Conservation (phyloP, 2,113 vertebrate species). For the Cynocephalus volans region DNA sequence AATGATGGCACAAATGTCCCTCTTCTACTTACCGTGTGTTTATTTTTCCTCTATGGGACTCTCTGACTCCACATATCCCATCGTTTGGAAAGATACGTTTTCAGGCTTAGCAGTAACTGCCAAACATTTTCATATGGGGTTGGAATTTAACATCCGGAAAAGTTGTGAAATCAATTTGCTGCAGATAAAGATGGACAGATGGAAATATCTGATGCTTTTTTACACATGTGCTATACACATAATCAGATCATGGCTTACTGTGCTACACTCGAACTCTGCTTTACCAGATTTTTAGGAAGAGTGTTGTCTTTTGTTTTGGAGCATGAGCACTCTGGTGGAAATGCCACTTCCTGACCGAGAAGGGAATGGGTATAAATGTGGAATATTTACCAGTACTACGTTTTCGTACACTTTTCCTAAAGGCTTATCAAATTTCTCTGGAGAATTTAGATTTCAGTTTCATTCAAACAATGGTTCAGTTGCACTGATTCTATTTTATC, state of each 20-base stretch:
- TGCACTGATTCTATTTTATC: slow-evolving; percentile 91
- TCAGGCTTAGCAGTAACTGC: slow-evolving; percentile 51
- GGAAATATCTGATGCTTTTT: slow-evolving; percentile 68
- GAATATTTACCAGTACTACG: slow-evolving; percentile 91
- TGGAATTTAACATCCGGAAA: slow-evolving; percentile 62
- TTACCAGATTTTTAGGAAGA: slow-evolving; percentile 76
- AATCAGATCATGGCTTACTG: not conserved
- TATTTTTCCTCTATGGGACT: not conserved
- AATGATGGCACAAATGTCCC: not conserved
- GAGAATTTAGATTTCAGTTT: slow-evolving; percentile 92
- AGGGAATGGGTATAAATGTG: slow-evolving; percentile 91
- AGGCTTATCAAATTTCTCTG: slow-evolving; percentile 90
- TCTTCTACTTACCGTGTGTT: not conserved
- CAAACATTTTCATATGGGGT: slow-evolving; percentile 56
- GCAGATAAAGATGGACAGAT: slow-evolving; percentile 80
- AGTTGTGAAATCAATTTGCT: slow-evolving; percentile 82
- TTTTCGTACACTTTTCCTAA: slow-evolving; percentile 93
- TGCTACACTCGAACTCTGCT: slow-evolving; percentile 45
- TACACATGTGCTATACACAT: slow-evolving; percentile 15
- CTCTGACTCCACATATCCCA: not conserved
- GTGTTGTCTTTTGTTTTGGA: not conserved
- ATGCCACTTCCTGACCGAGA: slow-evolving; percentile 91
- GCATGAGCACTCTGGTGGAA: slow-evolving; percentile 31
- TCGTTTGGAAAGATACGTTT: slow-evolving; percentile 62
- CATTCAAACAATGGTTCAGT: slow-evolving; percentile 90